Conservation (phyloP, 1,140 invertebrate genomes). For the Eurosta solidaginis region DNA sequence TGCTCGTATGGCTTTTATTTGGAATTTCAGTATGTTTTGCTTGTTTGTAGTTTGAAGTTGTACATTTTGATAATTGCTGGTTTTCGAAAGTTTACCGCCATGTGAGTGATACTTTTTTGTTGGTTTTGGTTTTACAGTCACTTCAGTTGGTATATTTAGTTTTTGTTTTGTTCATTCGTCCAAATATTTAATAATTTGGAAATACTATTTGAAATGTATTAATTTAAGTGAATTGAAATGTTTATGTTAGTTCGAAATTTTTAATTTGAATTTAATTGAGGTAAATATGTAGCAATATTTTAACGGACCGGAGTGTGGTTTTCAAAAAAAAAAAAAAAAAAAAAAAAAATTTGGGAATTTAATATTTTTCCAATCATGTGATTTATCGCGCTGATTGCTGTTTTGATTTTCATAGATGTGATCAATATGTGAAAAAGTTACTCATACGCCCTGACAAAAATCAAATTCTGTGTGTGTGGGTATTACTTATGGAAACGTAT, state of each 20-base stretch:
- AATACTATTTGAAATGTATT: too few relatives aligned
- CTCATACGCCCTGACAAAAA: too few relatives aligned
- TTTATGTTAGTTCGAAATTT: neutral
- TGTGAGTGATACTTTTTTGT: neutral
- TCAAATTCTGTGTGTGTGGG: too few relatives aligned
- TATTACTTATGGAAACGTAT: too few relatives aligned
- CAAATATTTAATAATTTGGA: conserved; percentile 6
- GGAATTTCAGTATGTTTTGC: neutral
- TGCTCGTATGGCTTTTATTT: neutral
- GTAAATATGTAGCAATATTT: neutral
- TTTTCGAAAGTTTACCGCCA: conserved; percentile 3
- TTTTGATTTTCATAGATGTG: too few relatives aligned
- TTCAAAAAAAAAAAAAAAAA: too few relatives aligned
- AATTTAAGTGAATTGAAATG: neutral
- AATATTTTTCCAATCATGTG: too few relatives aligned
- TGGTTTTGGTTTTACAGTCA: neutral
- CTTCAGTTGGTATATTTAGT: neutral
- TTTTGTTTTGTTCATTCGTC: neutral
- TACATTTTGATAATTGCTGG: neutral
- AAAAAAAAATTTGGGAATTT: too few relatives aligned
- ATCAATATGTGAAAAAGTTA: too few relatives aligned
- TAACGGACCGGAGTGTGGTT: too few relatives aligned
- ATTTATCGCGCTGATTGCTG: too few relatives aligned
- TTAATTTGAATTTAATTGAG: neutral
- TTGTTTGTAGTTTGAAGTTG: neutral